These are phyloP conservation scores for Ifrita kowaldi DNA, from an alignment of 2,113 vertebrate species.

Conservation along the genomic window DNA sequence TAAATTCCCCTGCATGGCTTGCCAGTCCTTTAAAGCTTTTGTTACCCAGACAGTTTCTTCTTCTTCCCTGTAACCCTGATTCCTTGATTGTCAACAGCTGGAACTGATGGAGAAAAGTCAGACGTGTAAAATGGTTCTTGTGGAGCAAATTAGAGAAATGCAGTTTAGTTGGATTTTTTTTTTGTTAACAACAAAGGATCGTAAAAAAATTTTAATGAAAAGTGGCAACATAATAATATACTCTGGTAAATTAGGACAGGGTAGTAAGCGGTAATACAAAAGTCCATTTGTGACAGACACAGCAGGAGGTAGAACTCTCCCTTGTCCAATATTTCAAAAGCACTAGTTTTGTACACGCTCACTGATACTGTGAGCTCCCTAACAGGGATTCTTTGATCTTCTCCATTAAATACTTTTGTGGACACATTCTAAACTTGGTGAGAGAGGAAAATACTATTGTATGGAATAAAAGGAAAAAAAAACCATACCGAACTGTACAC, in stretches of 20 bases:
- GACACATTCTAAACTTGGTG: conserved; percentile 43
- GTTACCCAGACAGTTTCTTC: neutral
- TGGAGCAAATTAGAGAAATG: conserved; percentile 16
- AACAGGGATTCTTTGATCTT: conserved; percentile 62
- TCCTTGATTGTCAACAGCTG: neutral
- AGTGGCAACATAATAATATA: conserved; percentile 54
- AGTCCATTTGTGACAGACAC: conserved; percentile 63
- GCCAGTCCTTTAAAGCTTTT: neutral
- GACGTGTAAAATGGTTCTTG: conserved; percentile 24
- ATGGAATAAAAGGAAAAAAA: neutral
- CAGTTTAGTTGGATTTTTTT: neutral
- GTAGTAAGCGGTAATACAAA: conserved; percentile 61
- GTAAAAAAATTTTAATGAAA: conserved; percentile 41
- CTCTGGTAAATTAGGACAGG: conserved; percentile 65
- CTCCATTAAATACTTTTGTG: conserved; percentile 56
- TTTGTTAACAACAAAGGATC: conserved; percentile 3
- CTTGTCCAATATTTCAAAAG: conserved; percentile 66
- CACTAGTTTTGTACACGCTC: conserved; percentile 21
- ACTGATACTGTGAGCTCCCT: conserved; percentile 25
- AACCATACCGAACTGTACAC: neutral
- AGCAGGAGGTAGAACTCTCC: conserved; percentile 57
- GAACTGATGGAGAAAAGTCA: neutral
- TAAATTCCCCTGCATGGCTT: neutral
- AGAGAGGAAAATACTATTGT: conserved; percentile 24
- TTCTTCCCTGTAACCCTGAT: neutral